A percentile compares a stretch with the other conserved stretches of the same genome.
Conservation (phyloP, 2,888 invertebrate species). For the Agriopis marginaria region DNA sequence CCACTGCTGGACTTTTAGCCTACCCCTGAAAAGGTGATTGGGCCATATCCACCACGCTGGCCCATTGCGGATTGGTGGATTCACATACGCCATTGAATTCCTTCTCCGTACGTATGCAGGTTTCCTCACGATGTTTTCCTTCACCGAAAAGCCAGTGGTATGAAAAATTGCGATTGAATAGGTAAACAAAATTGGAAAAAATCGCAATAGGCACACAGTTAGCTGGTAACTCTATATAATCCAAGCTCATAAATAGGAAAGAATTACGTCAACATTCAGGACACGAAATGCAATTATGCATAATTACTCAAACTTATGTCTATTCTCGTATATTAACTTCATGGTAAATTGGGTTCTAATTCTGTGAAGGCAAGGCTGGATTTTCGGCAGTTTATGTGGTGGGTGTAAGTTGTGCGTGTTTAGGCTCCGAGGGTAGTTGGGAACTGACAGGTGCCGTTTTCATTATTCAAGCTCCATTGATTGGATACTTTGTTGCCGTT, state of each 20-base stretch:
- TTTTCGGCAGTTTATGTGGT: slow-evolving; percentile 54
- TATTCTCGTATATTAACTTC: slow-evolving; percentile 51
- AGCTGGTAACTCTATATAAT: slow-evolving; percentile 30
- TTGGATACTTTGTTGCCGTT: slow-evolving; percentile 86
- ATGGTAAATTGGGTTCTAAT: slow-evolving; percentile 59
- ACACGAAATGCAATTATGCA: slow-evolving; percentile 75
- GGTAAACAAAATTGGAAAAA: too few relatives aligned
- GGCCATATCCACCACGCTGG: too few relatives aligned
- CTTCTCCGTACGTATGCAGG: too few relatives aligned
- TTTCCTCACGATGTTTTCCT: too few relatives aligned
- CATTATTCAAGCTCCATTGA: slow-evolving; percentile 86
- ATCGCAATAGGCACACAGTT: too few relatives aligned
- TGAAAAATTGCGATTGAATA: too few relatives aligned
- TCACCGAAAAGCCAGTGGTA: too few relatives aligned
- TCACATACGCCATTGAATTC: too few relatives aligned
- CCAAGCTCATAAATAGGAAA: slow-evolving; percentile 60
- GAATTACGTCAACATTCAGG: slow-evolving; percentile 58
- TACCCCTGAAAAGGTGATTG: too few relatives aligned
- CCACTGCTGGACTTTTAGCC: too few relatives aligned
- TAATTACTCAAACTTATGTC: slow-evolving; percentile 80
- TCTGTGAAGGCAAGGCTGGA: slow-evolving; percentile 55
- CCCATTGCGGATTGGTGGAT: too few relatives aligned
- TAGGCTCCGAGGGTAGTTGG: slow-evolving; percentile 75
- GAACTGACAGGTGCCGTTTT: slow-evolving; percentile 84
- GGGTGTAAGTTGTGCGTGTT: slow-evolving; percentile 75